phyloP scores from a whole-genome alignment of 2,888 invertebrate genomes.

The Lepetodrilus schrolli region DNA sequence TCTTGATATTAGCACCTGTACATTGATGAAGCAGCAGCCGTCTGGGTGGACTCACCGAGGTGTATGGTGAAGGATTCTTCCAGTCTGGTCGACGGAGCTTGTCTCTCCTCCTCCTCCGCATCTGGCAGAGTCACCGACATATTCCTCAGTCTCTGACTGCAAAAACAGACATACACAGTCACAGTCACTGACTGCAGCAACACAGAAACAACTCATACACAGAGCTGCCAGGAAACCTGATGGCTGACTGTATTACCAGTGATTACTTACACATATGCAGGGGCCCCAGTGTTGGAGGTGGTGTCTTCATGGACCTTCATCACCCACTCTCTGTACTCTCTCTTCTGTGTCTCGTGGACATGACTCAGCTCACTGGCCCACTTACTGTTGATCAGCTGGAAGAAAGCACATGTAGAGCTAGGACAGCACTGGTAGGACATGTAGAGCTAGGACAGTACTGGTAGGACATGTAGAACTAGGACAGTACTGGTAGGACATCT shows the following conservation, averaged over 20 bases:
- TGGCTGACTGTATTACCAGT: neutral
- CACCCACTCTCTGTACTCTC: constrained; percentile 92
- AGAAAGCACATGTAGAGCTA: constrained; percentile 71
- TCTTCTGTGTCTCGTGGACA: constrained; percentile 87
- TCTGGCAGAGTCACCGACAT: constrained; percentile 67
- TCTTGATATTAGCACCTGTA: too few relatives aligned
- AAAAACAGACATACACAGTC: neutral
- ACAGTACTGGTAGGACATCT: too few relatives aligned
- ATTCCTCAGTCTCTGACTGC: constrained; percentile 68
- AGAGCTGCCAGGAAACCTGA: neutral
- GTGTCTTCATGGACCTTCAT: constrained; percentile 86
- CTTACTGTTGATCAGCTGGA: constrained; percentile 87
- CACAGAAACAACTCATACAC: neutral
- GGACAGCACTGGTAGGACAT: too few relatives aligned
- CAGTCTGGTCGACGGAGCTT: constrained; percentile 73
- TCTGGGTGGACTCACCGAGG: constrained; percentile 79
- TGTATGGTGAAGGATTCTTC: constrained; percentile 99
- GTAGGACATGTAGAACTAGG: too few relatives aligned
- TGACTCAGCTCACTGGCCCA: constrained; percentile 87
- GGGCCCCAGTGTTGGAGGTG: constrained; percentile 76
- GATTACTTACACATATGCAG: constrained; percentile 67
- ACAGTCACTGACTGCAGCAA: neutral
- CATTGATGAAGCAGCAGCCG: neutral
- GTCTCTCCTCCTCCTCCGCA: constrained; percentile 66
- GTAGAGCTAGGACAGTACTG: too few relatives aligned